Conservation (phyloP, 2,888 invertebrate species). For the Pimpla rufipes region DNA sequence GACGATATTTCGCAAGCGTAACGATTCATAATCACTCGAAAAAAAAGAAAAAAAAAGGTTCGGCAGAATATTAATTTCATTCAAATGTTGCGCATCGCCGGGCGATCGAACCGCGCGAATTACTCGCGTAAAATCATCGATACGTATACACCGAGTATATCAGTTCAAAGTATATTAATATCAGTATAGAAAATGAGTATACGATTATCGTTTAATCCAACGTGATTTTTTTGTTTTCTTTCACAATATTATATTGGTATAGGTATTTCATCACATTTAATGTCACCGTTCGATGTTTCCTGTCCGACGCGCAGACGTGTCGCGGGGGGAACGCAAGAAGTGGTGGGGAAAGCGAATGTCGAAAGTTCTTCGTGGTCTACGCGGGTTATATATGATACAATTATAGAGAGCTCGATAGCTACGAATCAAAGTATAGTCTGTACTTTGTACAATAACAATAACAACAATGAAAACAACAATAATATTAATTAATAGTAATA, state of each 20-base stretch:
- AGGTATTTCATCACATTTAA: constrained; percentile 59
- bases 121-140: constrained; percentile 32
- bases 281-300: constrained; percentile 57
- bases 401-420: constrained; percentile 77
- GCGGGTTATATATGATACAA: constrained; percentile 64
- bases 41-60: too few species aligned
- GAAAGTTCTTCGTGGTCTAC: constrained; percentile 25
- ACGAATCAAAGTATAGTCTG: constrained; percentile 37
- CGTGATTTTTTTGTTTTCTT: constrained; percentile 14
- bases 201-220: constrained; percentile 44
- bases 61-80: too few species aligned
- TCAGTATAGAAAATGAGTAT: constrained; percentile 59
- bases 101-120: neutral
- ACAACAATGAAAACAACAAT: constrained; percentile 79
- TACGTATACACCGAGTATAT: constrained; percentile 55
- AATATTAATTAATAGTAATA: constrained; percentile 68
- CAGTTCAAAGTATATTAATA: constrained; percentile 48
- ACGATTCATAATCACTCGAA: too few species aligned
- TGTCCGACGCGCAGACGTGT: constrained; percentile 24
- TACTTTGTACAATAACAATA: constrained; percentile 76
- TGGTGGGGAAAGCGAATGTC: constrained; percentile 6
- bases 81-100: too few species aligned
- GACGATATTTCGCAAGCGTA: too few species aligned
- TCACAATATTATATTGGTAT: constrained; percentile 14
- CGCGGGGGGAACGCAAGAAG: constrained; percentile 9